These are phyloP conservation scores for Drosophila paranaensis DNA, from an alignment of 2,888 invertebrate species.

Conservation along the genomic window DNA sequence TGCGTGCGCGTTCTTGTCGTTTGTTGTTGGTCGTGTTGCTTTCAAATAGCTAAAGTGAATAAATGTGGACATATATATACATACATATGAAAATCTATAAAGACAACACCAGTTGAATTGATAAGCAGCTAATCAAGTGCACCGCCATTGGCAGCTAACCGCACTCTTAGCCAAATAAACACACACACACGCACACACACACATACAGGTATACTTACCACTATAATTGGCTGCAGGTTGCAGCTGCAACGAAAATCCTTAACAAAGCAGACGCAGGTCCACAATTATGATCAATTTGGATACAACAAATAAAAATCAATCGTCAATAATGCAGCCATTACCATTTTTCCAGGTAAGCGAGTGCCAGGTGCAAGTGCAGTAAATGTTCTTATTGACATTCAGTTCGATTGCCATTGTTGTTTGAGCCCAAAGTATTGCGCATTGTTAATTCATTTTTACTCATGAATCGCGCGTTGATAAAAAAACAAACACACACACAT, in stretches of 20 bases:
- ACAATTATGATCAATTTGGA: slow-evolving; percentile 56
- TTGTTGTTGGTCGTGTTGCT: slow-evolving; percentile 24
- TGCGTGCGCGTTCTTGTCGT: slow-evolving; percentile 45
- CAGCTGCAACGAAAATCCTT: slow-evolving; percentile 36
- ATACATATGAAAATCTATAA: neutral
- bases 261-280: neutral
- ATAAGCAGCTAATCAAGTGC: slow-evolving; percentile 9
- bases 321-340: slow-evolving; percentile 82
- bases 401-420: slow-evolving; percentile 12
- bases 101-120: slow-evolving; percentile 5
- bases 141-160: slow-evolving; percentile 20
- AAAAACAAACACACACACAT: slow-evolving; percentile 16
- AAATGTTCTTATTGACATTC: slow-evolving; percentile 25
- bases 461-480: slow-evolving; percentile 42
- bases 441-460: slow-evolving; percentile 47
- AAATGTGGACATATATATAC: slow-evolving; percentile 1
- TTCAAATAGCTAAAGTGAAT: slow-evolving; percentile 24
- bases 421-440: slow-evolving; percentile 47
- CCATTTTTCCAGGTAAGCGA: slow-evolving; percentile 79
- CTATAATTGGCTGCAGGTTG: slow-evolving; percentile 44
- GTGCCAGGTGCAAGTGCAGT: neutral
- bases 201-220: neutral
- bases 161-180: slow-evolving; percentile 24
- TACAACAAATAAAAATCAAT: slow-evolving; percentile 52
- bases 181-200: slow-evolving; percentile 27